Base-by-base conservation (phyloP, 2,797 vertebrate species). In the Erethizon dorsatum region DNA sequence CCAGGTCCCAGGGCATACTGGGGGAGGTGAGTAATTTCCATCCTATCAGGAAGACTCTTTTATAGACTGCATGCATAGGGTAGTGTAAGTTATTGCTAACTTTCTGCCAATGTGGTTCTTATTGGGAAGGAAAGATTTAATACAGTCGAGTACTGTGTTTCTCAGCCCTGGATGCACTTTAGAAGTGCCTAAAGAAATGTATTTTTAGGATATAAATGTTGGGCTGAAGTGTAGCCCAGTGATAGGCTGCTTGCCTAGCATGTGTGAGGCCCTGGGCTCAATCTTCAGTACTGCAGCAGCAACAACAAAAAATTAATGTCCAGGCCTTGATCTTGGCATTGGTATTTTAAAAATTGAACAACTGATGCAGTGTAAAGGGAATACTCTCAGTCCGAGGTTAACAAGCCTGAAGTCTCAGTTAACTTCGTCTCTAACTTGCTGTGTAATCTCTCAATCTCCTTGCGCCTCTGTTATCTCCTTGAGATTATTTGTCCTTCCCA, bases 321-420 rank as follows among this genome's bases (percentile, higher is more conserved):
- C 77, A 78, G 52, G 50, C 50, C 83, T 94, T 63, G 37, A 83
- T 56, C 59, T 33, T 11, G 67, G 22, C 69, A 52, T 33, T 88
- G 20, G 28, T 52, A 61, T 84, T 92, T 90, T 65, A 50, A 95
- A 95, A 95, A 37, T 15, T 69, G 37, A 87, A 41, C 41, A 50
- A 41, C 50, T 79, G 28, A 56, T 77, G 0, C 13, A 83, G 50
- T 61, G 1, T 67, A 73, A 82, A 93, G 57, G 73, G 75, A 83
- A 83, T 52, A n/a, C n/a, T 54, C 24, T 20, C 26, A 37, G 24
- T 47, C 71, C 33, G 61, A n/a, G 28, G 28, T 52, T 85, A 4
- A 13, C 31, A 95, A 84, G 85, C 75, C 41, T 69, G 6, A 50
- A 45, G 61, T 85, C 37, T 77, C 77, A 54, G 5, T 28, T 15